Conservation (phyloP, 2,888 invertebrate species). For the Patella caerulea region DNA sequence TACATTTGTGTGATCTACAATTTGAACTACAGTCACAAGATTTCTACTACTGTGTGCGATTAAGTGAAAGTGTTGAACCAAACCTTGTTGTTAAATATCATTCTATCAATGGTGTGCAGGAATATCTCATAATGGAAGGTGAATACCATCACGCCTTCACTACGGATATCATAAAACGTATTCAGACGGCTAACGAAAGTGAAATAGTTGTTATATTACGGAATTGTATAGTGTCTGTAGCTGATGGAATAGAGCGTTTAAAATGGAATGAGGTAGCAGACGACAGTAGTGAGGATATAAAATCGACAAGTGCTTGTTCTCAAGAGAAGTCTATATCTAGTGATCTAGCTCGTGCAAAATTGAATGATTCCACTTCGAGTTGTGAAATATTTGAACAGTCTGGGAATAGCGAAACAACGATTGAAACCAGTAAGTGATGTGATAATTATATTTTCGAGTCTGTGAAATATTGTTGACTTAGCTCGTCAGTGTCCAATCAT, state of each 20-base stretch:
- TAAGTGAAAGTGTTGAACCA: constrained; percentile 8
- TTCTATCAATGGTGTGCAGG: constrained; percentile 18
- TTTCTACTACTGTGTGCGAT: constrained; percentile 20
- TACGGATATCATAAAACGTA: constrained; percentile 23
- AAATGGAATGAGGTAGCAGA: constrained; percentile 45
- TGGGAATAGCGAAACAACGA: neutral
- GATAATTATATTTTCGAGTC: too few relatives aligned
- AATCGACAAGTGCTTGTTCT: neutral
- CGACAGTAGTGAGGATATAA: neutral
- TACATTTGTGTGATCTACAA: constrained; percentile 5
- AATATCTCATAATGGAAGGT: constrained; percentile 26
- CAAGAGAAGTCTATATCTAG: constrained; percentile 8
- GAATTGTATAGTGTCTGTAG: constrained; percentile 40
- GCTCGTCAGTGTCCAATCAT: too few relatives aligned
- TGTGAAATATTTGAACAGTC: neutral
- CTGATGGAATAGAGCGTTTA: constrained; percentile 45
- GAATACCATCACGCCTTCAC: constrained; percentile 26
- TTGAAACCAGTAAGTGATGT: neutral
- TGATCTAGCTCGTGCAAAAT: neutral
- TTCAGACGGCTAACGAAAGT: constrained; percentile 22
- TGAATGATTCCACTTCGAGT: constrained; percentile 2
- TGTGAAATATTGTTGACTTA: too few relatives aligned
- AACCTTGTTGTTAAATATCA: constrained; percentile 17
- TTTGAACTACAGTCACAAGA: constrained; percentile 8
- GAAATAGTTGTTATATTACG: constrained; percentile 41